Evolutionary conservation across 2,888 invertebrate species (phyloP), one percentile per base, ranked within the genome.

Genomic region (Phyllotreta striolata): DNA sequence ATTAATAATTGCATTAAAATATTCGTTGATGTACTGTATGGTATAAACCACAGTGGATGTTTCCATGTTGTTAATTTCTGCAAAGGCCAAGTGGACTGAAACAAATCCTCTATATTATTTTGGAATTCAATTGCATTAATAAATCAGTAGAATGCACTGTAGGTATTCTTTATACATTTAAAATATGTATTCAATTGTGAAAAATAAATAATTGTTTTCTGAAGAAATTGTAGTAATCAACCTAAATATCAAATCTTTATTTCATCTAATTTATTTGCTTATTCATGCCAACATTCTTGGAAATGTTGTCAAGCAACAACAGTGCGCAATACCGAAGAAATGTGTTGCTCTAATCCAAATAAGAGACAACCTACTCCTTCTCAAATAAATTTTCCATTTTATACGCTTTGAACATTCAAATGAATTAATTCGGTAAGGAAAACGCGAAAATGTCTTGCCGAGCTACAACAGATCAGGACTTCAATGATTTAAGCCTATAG

Each of bases 391-490:
- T 51, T 51, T 51, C 51, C 51, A 37, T 35, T 38, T 51, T 51
- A 37, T 37, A 51, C 51, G 51, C 51, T 51, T 51, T 34, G 51
- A 51, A 51, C 34, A 37, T 34, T 37, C 37, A 51, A 51, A 51
- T 51, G 37, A 51, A 51, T 51, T 51, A 51, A 51, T 51, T 51
- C 51, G 34, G 37, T 51, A 51, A 51, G 24, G 51, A 12, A 51
- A 51, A 51, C 12, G 51, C 37, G 3, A 10, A 35, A 35, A 37
- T 12, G 51, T 51, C 51, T 47, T 13, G 44, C 8, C 14, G 47
- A 4, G 47, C 24, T 47, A 13, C n/a, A 6, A 24, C 51, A 51
- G 51, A 12, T 37, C 37, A 35, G 51, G 47, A 24, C 10, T 41
- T 41, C 6, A 10, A n/a, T 41, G 10, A 41, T 41, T n/a, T 41